Evolutionary conservation across 2,888 invertebrate species (phyloP).

Genomic region (Biston betularia): DNA sequence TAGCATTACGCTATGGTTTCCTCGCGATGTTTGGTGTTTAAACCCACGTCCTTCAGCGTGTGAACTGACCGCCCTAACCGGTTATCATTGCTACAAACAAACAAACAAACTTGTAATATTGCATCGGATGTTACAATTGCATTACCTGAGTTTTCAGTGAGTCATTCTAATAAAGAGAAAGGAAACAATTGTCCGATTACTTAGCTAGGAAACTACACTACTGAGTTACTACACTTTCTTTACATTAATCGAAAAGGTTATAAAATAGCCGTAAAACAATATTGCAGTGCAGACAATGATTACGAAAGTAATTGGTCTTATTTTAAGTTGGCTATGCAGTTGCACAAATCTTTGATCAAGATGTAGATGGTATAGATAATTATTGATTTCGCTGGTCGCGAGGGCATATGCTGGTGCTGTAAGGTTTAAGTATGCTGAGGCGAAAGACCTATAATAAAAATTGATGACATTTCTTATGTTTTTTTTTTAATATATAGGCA

Average conservation of each 20-base stretch:
- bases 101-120: too few species aligned
- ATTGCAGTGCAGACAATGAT: background rate
- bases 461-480: too few species aligned
- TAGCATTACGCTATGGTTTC: too few species aligned
- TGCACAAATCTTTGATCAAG: constrained; percentile 16
- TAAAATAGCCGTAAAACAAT: constrained; percentile 4
- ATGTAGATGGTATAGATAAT: constrained; percentile 24
- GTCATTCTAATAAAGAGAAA: constrained; percentile 17
- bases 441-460: background rate
- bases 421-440: background rate
- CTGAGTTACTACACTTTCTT: constrained; percentile 5
- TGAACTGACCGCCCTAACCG: too few species aligned
- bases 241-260: constrained; percentile 12
- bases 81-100: too few species aligned
- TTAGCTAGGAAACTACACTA: background rate
- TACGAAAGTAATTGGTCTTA: constrained; percentile 15
- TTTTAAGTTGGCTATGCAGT: constrained; percentile 8
- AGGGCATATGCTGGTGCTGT: background rate
- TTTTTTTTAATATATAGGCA: too few species aligned
- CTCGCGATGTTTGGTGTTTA: too few species aligned
- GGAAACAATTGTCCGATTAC: constrained; percentile 15
- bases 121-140: too few species aligned
- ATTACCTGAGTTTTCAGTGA: background rate
- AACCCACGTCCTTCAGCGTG: too few species aligned
- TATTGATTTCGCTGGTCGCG: constrained; percentile 13